Percentiles rank a stretch among this genome's conserved stretches.
Evolutionary conservation across 2,797 vertebrate species (phyloP).

Genomic region (Petrocephalus sullivani): DNA sequence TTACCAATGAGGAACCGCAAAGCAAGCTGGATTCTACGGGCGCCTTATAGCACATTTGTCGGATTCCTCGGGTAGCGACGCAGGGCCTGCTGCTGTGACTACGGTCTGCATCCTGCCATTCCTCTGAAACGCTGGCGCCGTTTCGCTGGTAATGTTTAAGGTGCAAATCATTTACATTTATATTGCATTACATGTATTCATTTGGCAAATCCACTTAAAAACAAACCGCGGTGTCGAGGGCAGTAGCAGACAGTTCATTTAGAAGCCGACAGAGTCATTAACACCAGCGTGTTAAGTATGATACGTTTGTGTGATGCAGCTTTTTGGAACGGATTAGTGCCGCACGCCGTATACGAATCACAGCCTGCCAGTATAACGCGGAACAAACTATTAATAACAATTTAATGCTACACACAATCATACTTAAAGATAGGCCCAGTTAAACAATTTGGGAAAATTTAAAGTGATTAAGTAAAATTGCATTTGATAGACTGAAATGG

Average conservation of each 20-base stretch:
- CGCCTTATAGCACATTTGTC: not conserved
- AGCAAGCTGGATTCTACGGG: not conserved
- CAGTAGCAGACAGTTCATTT: not conserved
- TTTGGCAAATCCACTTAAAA: constrained; percentile 6
- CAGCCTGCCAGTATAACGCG: not conserved
- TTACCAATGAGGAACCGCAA: not conserved
- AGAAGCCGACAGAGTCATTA: constrained; percentile 2
- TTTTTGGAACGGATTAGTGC: not conserved
- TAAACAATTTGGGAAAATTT: not conserved
- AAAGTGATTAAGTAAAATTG: not conserved
- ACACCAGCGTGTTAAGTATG: not conserved
- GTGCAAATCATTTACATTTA: constrained; percentile 3
- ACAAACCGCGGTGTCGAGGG: not conserved
- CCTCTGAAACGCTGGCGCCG: not conserved
- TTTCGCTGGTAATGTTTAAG: not conserved
- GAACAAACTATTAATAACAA: not conserved
- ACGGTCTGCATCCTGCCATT: not conserved
- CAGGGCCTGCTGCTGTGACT: not conserved
- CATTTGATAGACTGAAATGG: not conserved
- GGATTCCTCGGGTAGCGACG: not conserved
- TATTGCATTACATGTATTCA: constrained; percentile 9
- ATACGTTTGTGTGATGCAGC: not conserved
- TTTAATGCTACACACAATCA: not conserved
- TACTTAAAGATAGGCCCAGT: not conserved
- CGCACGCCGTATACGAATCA: not conserved